Evolutionary conservation across 2,113 vertebrate species (phyloP), one percentile per base, ranked within the genome.

Genomic region (Rhinolophus ferrumequinum): DNA sequence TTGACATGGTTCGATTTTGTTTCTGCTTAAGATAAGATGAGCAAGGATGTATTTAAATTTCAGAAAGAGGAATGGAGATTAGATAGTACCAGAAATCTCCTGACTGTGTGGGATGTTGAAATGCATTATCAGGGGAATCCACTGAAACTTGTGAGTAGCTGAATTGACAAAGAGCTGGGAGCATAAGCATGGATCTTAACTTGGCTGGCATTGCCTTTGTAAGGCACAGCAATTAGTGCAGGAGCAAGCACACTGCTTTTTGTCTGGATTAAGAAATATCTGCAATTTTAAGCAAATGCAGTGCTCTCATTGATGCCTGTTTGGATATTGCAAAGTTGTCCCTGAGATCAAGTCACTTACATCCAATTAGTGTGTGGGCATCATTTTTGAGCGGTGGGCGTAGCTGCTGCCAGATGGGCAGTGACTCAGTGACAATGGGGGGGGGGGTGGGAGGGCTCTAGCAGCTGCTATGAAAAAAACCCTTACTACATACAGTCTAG

Each of bases 31-130:
- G 30, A 12, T 56, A 91, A 95, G 70, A 93, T 94, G 91, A 95
- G 52, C 67, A 96, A 38, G 54, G 38, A 79, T 89, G 24, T 94
- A 89, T 92, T 97, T 94, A 90, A 97, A 95, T 95, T 89, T 95
- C 89, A 91, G 77, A 90, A 76, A 94, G 56, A 88, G 88, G 69
- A 95, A 93, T 87, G 52, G 62, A 94, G 56, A 93, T 85, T 77
- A 93, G 90, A 50, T 94, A 96, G 85, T 93, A 93, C 76, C 28
- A 94, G 77, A 93, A 88, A 73, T 88, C 90, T 90, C 90, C 70
- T 95, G 90, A 72, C 62, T 83, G 1, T 79, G 87, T 93, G 44
- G 81, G 93, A 93, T 83, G 56, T 41, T 50, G 26, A 89, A 94
- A 82, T 60, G 56, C 2, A 8, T 75, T 60, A 93, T 82, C 93